Conservation (phyloP, 2,113 vertebrate genomes). For the Pontoporia blainvillei region DNA sequence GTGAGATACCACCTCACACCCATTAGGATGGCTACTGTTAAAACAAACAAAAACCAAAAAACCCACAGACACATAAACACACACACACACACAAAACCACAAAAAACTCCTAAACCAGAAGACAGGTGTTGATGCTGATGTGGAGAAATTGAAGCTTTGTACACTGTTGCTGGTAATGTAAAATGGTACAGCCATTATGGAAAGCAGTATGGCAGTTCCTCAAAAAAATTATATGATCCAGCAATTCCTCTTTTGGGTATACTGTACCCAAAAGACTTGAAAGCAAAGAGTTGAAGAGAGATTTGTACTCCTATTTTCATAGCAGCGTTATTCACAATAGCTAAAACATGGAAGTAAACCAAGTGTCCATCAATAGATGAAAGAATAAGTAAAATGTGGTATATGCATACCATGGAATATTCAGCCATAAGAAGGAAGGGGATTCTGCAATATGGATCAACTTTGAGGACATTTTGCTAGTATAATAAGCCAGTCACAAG, state of each 20-base stretch:
- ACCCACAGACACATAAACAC: no score
- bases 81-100: not conserved
- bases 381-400: not conserved
- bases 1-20: not conserved
- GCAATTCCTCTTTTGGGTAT: not conserved
- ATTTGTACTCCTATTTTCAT: not conserved
- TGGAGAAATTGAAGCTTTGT: not conserved
- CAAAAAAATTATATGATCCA: not conserved
- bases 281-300: not conserved
- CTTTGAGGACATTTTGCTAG: not conserved
- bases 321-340: not conserved
- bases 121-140: not conserved
- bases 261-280: not conserved
- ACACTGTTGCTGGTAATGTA: not conserved
- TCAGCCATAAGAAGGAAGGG: not conserved
- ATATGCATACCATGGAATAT: not conserved
- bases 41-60: not conserved
- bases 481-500: not conserved
- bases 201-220: not conserved
- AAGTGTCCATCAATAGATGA: not conserved
- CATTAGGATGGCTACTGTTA: not conserved
- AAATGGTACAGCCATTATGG: not conserved
- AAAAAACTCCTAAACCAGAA: not conserved
- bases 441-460: not conserved
- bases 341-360: not conserved